These are phyloP conservation scores for Polypedilum pembai DNA, from an alignment of 1,140 invertebrate genomes.

Conservation along the genomic window DNA sequence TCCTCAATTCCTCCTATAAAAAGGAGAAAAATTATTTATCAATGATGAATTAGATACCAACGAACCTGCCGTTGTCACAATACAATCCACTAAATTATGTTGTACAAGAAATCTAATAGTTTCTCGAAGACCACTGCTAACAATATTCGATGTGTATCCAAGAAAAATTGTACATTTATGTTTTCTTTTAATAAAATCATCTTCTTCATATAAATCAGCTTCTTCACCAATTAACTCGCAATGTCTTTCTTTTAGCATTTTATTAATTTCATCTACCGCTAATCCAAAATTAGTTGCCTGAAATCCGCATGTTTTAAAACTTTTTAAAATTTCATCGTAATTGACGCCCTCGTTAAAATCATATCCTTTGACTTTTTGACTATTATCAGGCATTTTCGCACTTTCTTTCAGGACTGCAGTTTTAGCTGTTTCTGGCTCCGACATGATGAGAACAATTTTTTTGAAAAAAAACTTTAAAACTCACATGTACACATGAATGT, in stretches of 20 bases:
- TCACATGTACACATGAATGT: no score
- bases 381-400: conserved; percentile 51
- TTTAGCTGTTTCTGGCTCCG: conserved; percentile 50
- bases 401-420: conserved; percentile 61
- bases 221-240: conserved; percentile 57
- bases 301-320: conserved; percentile 79
- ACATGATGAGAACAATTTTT: background rate
- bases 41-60: background rate
- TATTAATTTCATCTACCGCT: conserved; percentile 84
- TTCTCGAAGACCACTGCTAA: conserved; percentile 90
- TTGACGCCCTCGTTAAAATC: conserved; percentile 91
- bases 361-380: conserved; percentile 66
- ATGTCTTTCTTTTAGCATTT: conserved; percentile 71
- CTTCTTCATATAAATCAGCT: conserved; percentile 61
- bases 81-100: conserved; percentile 81
- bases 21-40: background rate
- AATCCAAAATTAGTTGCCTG: conserved; percentile 93
- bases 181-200: conserved; percentile 69
- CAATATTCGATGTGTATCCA: conserved; percentile 97
- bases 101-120: conserved; percentile 83
- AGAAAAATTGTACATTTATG: conserved; percentile 93
- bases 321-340: conserved; percentile 74
- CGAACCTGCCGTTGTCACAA: conserved; percentile 86
- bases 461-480: no score
- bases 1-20: conserved; percentile 84